These are phyloP conservation scores for Peromyscus californicus DNA, from an alignment of 2,113 vertebrate genomes.

Conservation along the genomic window DNA sequence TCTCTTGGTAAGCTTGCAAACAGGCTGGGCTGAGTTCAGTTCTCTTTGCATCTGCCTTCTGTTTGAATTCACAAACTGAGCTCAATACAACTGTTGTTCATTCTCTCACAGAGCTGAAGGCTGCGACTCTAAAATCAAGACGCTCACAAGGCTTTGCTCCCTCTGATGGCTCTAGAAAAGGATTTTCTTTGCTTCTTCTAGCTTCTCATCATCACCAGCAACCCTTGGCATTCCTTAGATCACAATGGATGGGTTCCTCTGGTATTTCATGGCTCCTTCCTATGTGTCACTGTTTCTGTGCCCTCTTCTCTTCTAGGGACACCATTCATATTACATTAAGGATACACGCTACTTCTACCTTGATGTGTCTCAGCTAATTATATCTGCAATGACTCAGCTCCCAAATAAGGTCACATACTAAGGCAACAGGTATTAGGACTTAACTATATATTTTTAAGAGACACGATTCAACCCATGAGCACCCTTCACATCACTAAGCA, in stretches of 20 bases:
- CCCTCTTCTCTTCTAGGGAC: neutral
- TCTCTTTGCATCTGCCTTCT: constrained; percentile 10
- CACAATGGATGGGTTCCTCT: neutral
- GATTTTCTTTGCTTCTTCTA: neutral
- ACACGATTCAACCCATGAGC: neutral
- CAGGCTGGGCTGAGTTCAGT: neutral
- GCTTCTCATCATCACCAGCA: neutral
- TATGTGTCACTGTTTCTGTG: neutral
- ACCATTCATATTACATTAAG: too few species aligned
- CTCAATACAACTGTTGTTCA: constrained; percentile 13
- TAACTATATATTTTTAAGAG: neutral
- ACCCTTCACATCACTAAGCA: neutral
- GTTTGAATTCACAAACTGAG: neutral
- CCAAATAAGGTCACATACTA: constrained; percentile 22
- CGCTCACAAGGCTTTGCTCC: too few species aligned
- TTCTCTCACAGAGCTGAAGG: neutral
- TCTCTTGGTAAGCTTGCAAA: neutral
- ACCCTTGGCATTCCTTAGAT: neutral
- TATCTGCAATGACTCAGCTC: neutral
- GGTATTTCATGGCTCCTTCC: neutral
- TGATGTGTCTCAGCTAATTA: neutral
- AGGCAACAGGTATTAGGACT: neutral
- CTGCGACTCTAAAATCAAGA: neutral
- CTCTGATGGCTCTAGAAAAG: neutral
- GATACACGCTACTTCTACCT: too few species aligned